These are phyloP conservation scores for Dendroctonus valens DNA, from an alignment of 1,140 invertebrate genomes.

Conservation along the genomic window DNA sequence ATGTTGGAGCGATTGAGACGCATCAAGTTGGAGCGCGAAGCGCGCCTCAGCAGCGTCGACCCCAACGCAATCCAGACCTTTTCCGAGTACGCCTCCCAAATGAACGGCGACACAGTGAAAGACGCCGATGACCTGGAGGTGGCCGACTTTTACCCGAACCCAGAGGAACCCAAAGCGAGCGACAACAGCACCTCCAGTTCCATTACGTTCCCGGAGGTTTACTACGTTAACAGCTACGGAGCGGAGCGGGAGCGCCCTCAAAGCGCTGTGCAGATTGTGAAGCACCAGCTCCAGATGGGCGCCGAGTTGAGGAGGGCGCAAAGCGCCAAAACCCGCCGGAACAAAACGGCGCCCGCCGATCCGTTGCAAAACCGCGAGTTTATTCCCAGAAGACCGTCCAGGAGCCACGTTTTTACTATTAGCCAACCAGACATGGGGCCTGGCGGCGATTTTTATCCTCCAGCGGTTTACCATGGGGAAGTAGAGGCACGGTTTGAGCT, in stretches of 20 bases:
- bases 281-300: conserved; percentile 52
- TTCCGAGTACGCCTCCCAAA: conserved; percentile 42
- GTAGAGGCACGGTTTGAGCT: conserved; percentile 22
- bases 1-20: conserved; percentile 43
- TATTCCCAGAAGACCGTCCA: conserved; percentile 39
- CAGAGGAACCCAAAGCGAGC: conserved; percentile 11
- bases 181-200: conserved; percentile 29
- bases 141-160: conserved; percentile 12
- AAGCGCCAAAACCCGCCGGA: conserved; percentile 29
- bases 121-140: conserved; percentile 17
- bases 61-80: conserved; percentile 43
- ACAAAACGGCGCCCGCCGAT: conserved; percentile 44
- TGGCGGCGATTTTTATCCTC: conserved; percentile 25
- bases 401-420: conserved; percentile 34
- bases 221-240: conserved; percentile 24
- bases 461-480: not conserved
- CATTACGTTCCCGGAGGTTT: conserved; percentile 40
- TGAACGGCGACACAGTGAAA: conserved; percentile 34
- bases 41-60: conserved; percentile 30
- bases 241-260: conserved; percentile 47
- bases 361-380: conserved; percentile 30
- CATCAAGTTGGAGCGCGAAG: conserved; percentile 36
- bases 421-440: conserved; percentile 24
- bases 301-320: conserved; percentile 27
- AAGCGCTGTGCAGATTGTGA: conserved; percentile 53